Conservation (phyloP, 2,113 vertebrate species). For the Aegithalos caudatus region DNA sequence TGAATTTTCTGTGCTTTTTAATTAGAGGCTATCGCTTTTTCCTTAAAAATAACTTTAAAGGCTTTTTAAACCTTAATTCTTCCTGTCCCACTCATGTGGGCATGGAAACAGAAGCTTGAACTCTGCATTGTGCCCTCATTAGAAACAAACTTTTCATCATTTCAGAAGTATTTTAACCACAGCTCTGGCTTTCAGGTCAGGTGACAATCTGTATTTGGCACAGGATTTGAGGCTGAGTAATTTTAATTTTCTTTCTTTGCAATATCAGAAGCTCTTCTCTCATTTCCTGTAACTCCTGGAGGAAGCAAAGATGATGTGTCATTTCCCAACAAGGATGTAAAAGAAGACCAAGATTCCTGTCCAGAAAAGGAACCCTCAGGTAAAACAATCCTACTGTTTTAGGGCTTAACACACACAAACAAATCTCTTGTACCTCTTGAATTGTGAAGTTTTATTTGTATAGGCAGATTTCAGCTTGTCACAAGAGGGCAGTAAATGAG, state of each 20-base stretch:
- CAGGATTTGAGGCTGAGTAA: neutral
- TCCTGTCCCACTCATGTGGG: neutral
- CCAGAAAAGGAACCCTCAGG: neutral
- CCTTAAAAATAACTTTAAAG: neutral
- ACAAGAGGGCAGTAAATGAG: constrained; percentile 62
- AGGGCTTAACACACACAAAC: neutral
- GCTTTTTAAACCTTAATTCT: neutral
- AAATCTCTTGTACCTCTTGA: neutral
- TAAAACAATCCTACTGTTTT: neutral
- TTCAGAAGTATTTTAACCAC: neutral
- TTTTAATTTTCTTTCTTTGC: neutral
- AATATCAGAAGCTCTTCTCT: neutral
- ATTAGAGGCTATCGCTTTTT: neutral
- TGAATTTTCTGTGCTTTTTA: neutral
- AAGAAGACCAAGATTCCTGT: neutral
- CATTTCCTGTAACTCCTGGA: neutral
- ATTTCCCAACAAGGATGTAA: neutral
- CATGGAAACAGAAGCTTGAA: neutral
- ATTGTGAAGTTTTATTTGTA: neutral
- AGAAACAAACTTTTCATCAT: neutral
- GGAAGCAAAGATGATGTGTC: neutral
- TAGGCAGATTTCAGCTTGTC: neutral
- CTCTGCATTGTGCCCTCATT: neutral
- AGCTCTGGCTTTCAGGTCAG: neutral
- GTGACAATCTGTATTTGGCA: neutral